Percentiles rank a stretch among this genome's conserved stretches.
phyloP scores from a whole-genome alignment of 2,797 vertebrate species.

The Diceros bicornis region DNA sequence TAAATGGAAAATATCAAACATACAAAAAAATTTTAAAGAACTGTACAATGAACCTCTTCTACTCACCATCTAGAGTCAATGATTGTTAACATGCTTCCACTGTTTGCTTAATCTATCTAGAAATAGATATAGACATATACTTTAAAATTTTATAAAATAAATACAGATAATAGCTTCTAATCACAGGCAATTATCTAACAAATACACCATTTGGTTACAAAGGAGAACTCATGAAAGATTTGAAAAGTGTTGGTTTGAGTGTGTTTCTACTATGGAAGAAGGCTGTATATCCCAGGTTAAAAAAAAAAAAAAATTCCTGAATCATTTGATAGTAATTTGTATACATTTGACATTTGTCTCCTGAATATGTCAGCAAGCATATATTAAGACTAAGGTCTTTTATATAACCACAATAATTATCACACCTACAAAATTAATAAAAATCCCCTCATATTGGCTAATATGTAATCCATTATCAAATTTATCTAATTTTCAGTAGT shows the following conservation, averaged over 20 bases:
- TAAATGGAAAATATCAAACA: neutral
- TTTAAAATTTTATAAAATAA: neutral
- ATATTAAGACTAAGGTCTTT: neutral
- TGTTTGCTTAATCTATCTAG: neutral
- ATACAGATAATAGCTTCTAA: neutral
- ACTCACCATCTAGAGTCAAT: neutral
- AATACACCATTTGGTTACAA: neutral
- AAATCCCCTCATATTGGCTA: neutral
- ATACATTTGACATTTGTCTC: neutral
- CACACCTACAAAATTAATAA: neutral
- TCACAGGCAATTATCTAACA: neutral
- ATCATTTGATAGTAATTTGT: neutral
- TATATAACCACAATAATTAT: neutral
- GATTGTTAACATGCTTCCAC: neutral
- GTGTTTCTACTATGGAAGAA: neutral
- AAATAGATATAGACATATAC: neutral
- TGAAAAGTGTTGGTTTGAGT: neutral
- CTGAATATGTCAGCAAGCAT: neutral
- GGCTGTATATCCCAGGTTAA: neutral
- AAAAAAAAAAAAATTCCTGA: neutral
- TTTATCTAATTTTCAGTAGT: neutral
- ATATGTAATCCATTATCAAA: neutral
- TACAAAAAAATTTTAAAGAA: neutral
- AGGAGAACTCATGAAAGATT: neutral
- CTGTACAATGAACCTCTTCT: neutral